phyloP scores from a whole-genome alignment of 2,888 invertebrate genomes.

The Aethes cnicana region DNA sequence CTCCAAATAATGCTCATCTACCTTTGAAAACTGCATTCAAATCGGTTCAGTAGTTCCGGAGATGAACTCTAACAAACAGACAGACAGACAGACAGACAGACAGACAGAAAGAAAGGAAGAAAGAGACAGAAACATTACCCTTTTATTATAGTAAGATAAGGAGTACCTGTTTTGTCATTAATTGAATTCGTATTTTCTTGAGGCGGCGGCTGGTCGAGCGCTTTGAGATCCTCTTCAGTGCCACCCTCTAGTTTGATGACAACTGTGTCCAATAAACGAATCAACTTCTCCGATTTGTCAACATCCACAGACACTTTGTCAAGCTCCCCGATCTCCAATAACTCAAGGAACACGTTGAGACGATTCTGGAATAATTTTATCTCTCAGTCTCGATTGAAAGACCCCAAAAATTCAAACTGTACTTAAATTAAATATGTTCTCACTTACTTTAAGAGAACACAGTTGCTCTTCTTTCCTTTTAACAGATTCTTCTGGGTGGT shows the following conservation, averaged over 20 bases:
- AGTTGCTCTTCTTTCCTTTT: conserved; percentile 94
- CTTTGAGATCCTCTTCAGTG: conserved; percentile 92
- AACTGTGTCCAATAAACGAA: conserved; percentile 95
- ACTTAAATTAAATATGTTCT: not conserved
- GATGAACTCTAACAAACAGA: too few species aligned
- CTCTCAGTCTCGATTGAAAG: not conserved
- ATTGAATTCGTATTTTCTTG: conserved; percentile 46
- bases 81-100: too few species aligned
- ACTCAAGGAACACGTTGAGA: conserved; percentile 92
- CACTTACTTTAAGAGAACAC: conserved; percentile 87
- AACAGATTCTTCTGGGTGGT: conserved; percentile 97
- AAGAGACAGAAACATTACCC: too few species aligned
- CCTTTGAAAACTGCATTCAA: too few species aligned
- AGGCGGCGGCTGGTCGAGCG: conserved; percentile 86
- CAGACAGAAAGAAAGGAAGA: too few species aligned
- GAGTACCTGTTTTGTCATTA: conserved; percentile 63
- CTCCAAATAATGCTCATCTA: too few species aligned
- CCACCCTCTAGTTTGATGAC: conserved; percentile 98
- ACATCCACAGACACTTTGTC: conserved; percentile 92
- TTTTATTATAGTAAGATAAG: conserved; percentile 1
- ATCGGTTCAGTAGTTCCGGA: too few species aligned
- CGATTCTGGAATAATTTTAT: conserved; percentile 84
- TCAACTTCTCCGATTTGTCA: conserved; percentile 90
- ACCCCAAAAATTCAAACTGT: not conserved
- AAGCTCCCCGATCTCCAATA: conserved; percentile 88